Evolutionary conservation across 2,888 invertebrate species (phyloP).

Genomic region (Hypsopygia costalis): DNA sequence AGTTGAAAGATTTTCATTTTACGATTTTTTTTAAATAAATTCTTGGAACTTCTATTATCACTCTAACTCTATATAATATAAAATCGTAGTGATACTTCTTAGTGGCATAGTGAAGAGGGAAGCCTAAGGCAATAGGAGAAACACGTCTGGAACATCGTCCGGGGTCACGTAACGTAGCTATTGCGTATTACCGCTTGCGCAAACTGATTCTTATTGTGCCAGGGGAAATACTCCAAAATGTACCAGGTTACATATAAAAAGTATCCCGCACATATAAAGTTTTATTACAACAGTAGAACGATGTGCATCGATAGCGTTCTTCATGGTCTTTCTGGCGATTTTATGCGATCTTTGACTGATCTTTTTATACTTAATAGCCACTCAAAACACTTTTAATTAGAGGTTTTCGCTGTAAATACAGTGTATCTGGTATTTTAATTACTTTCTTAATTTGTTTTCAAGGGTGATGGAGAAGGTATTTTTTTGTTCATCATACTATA

Average conservation of each 20-base stretch:
- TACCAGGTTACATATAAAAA: background rate
- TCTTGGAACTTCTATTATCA: constrained; percentile 5
- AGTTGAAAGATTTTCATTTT: too few species aligned
- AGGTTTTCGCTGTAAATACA: background rate
- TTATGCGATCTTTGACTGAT: constrained; percentile 11
- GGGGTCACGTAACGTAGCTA: constrained; percentile 67
- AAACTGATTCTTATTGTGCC: constrained; percentile 62
- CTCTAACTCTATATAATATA: constrained; percentile 38
- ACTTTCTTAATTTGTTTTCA: constrained; percentile 8
- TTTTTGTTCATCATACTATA: too few species aligned
- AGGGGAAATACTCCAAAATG: constrained; percentile 51
- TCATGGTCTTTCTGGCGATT: constrained; percentile 1
- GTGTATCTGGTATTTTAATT: constrained; percentile 9
- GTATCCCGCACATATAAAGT: constrained; percentile 43
- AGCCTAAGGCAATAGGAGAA: constrained; percentile 59
- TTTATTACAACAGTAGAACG: constrained; percentile 32
- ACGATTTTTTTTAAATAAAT: background rate
- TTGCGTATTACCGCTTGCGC: constrained; percentile 62
- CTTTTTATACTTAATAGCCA: constrained; percentile 2
- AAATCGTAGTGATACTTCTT: constrained; percentile 66
- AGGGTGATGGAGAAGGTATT: constrained; percentile 1
- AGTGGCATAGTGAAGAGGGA: constrained; percentile 54
- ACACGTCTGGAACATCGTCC: constrained; percentile 44
- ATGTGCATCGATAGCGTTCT: constrained; percentile 5
- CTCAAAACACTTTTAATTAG: constrained; percentile 3